These are phyloP conservation scores for Rhyacichthys aspro DNA, from an alignment of 2,797 vertebrate species.

Conservation along the genomic window DNA sequence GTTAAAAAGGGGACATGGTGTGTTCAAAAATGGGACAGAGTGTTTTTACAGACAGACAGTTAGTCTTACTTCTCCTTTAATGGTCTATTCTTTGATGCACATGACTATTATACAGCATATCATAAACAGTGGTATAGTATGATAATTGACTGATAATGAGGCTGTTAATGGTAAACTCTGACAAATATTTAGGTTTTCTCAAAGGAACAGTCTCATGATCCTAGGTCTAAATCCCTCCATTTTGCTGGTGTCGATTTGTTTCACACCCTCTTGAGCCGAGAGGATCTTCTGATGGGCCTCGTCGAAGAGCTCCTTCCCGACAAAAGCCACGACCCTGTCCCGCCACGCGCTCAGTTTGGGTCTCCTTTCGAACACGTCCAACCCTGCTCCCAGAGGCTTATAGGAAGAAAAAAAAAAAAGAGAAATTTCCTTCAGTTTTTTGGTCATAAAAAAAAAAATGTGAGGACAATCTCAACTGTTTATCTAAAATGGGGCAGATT, in stretches of 20 bases:
- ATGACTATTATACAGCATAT: too few species aligned
- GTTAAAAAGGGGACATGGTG: too few species aligned
- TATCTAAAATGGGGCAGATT: too few species aligned
- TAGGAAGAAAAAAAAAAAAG: background rate
- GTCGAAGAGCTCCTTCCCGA: conserved; percentile 82
- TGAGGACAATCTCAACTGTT: too few species aligned
- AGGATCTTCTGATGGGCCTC: conserved; percentile 80
- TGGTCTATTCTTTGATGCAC: too few species aligned
- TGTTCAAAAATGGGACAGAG: too few species aligned
- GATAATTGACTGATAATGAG: too few species aligned
- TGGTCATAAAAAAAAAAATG: background rate
- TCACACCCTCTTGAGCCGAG: conserved; percentile 21
- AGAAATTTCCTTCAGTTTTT: background rate
- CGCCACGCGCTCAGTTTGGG: conserved; percentile 80
- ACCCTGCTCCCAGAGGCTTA: conserved; percentile 76
- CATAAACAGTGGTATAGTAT: too few species aligned
- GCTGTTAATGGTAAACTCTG: too few species aligned
- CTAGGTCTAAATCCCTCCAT: conserved; percentile 34
- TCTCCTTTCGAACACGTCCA: conserved; percentile 78
- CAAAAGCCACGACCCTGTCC: conserved; percentile 72
- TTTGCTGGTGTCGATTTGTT: conserved; percentile 35
- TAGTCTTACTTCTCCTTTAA: too few species aligned
- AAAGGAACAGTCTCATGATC: conserved; percentile 34
- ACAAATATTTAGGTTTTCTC: conserved; percentile 2
- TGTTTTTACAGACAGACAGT: too few species aligned